Conservation (phyloP, 2,888 invertebrate species). For the Lasioglossum calceatum region DNA sequence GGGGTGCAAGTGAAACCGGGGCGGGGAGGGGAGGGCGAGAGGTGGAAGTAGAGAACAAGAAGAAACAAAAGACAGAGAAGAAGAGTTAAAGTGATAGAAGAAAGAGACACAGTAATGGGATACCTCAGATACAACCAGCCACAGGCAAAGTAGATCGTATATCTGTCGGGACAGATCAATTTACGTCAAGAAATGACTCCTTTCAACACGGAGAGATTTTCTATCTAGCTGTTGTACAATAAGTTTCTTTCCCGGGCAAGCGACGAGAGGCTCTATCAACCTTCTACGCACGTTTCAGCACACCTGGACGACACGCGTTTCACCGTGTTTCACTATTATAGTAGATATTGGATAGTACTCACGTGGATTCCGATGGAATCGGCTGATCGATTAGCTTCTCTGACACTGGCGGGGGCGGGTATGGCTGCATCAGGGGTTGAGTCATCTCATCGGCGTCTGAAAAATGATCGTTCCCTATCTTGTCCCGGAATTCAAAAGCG, state of each 20-base stretch:
- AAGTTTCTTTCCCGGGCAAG: slow-evolving; percentile 46
- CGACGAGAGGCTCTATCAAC: slow-evolving; percentile 69
- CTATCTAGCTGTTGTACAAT: slow-evolving; percentile 45
- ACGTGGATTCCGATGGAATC: slow-evolving; percentile 92
- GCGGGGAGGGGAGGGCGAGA: neutral
- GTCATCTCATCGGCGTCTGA: slow-evolving; percentile 78
- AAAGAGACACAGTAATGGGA: slow-evolving; percentile 67
- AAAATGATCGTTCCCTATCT: slow-evolving; percentile 24
- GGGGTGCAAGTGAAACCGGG: neutral
- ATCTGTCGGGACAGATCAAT: slow-evolving; percentile 74
- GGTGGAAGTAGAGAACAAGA: slow-evolving; percentile 22
- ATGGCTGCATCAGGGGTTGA: slow-evolving; percentile 87
- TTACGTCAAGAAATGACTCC: slow-evolving; percentile 63
- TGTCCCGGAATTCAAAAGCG: neutral
- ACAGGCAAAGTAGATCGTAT: slow-evolving; percentile 91
- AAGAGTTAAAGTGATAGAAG: slow-evolving; percentile 57
- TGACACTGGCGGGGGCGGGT: slow-evolving; percentile 88
- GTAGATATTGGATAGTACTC: slow-evolving; percentile 84
- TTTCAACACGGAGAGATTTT: slow-evolving; percentile 49
- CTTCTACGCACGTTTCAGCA: slow-evolving; percentile 57
- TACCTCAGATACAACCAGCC: slow-evolving; percentile 95
- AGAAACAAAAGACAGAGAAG: slow-evolving; percentile 27
- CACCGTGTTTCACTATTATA: neutral
- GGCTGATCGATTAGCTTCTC: slow-evolving; percentile 90
- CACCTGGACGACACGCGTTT: neutral